Evolutionary conservation across 2,113 vertebrate species (phyloP).

Genomic region (Rissa tridactyla): DNA sequence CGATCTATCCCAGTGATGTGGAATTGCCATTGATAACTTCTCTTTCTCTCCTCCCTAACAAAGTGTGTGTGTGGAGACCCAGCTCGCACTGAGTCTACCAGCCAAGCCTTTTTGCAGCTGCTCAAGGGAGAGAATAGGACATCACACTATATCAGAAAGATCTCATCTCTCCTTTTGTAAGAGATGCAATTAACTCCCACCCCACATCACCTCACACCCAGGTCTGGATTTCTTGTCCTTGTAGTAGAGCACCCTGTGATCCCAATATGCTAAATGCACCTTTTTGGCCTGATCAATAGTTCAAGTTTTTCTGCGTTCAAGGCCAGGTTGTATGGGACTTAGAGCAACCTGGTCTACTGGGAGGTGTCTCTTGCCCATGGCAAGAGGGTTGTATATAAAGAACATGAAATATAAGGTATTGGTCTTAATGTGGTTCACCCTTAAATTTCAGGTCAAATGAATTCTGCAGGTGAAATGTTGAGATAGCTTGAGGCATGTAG

Average conservation of each 20-base stretch:
- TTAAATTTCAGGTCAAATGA: neutral
- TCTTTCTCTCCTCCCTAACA: neutral
- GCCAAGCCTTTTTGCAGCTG: neutral
- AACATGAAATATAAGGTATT: accelerated
- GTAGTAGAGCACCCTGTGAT: neutral
- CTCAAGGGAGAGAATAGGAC: neutral
- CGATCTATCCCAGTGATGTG: neutral
- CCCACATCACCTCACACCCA: neutral
- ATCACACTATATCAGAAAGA: neutral
- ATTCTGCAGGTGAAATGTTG: neutral
- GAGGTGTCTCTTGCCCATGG: neutral
- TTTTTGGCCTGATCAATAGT: neutral
- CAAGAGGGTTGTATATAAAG: neutral
- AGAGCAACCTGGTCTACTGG: neutral
- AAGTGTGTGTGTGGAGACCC: neutral
- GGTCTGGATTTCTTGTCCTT: neutral
- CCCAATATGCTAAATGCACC: neutral
- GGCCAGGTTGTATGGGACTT: neutral
- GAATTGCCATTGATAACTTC: neutral
- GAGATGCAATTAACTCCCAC: neutral
- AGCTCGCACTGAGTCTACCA: neutral
- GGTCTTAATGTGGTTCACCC: neutral
- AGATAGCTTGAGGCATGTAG: neutral
- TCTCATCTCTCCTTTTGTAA: neutral
- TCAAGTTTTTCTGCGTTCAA: neutral